phyloP scores from a whole-genome alignment of 2,797 vertebrate species.

The Oceanodroma leucorhoa region DNA sequence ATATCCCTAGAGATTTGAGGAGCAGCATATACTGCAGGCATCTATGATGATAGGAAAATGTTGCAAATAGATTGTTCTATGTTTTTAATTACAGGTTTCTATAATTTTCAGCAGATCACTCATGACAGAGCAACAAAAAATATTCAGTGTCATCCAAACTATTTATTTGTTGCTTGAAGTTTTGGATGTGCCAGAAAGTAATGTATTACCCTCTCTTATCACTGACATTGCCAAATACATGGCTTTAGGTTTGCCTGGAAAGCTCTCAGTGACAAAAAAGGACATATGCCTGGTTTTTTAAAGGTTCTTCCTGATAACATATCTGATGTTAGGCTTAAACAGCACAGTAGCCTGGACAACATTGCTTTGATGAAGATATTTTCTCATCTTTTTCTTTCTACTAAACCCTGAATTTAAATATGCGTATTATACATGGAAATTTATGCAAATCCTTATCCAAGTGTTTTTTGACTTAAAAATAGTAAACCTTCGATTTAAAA shows the following conservation, averaged over 20 bases:
- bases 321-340: neutral
- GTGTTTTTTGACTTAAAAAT: conserved; percentile 18
- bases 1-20: neutral
- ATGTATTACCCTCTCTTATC: neutral
- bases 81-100: neutral
- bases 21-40: neutral
- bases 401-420: conserved; percentile 32
- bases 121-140: neutral
- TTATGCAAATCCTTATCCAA: conserved; percentile 39
- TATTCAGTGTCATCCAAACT: neutral
- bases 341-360: neutral
- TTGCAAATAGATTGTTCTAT: neutral
- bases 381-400: conserved; percentile 17
- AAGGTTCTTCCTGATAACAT: neutral
- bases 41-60: neutral
- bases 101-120: neutral
- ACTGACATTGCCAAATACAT: neutral
- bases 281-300: neutral
- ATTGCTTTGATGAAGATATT: conserved; percentile 2
- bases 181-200: neutral
- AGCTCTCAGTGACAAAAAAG: neutral
- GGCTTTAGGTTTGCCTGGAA: neutral
- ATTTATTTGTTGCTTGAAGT: neutral
- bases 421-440: conserved; percentile 39
- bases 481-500: neutral